Conservation (phyloP, 1,140 invertebrate species). For the Drosophila ogumai region DNA sequence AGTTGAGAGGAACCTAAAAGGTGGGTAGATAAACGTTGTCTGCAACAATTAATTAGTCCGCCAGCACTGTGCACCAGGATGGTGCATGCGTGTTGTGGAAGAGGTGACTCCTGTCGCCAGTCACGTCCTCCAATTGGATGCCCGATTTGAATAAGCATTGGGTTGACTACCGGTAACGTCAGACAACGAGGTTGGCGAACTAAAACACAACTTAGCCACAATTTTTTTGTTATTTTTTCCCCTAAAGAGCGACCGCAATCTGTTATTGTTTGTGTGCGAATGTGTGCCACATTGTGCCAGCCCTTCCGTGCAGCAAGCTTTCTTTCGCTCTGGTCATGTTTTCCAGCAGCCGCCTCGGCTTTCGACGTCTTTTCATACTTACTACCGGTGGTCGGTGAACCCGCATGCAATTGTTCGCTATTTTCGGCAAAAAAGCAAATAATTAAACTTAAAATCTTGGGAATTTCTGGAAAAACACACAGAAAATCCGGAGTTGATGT, state of each 20-base stretch:
- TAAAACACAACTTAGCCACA: neutral
- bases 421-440: conserved; percentile 9
- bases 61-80: conserved; percentile 1
- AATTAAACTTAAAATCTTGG: neutral
- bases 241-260: neutral
- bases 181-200: too few relatives aligned
- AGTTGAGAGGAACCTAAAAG: neutral
- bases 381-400: conserved; percentile 1
- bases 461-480: conserved; percentile 39
- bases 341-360: neutral
- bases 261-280: conserved; percentile 49
- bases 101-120: conserved; percentile 5
- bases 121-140: conserved; percentile 7
- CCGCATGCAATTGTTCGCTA: conserved; percentile 11
- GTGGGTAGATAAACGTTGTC: conserved; percentile 5
- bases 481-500: conserved; percentile 34
- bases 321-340: conserved; percentile 39
- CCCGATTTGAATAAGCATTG: too few relatives aligned
- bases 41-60: neutral
- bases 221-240: conserved; percentile 39
- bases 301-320: conserved; percentile 24
- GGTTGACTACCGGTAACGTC: neutral
- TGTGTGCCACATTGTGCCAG: conserved; percentile 47
- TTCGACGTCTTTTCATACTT: conserved; percentile 3
- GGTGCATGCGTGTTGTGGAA: conserved; percentile 28